Evolutionary conservation across 1,140 invertebrate genomes (phyloP).

Genomic region (Halesus radiatus): DNA sequence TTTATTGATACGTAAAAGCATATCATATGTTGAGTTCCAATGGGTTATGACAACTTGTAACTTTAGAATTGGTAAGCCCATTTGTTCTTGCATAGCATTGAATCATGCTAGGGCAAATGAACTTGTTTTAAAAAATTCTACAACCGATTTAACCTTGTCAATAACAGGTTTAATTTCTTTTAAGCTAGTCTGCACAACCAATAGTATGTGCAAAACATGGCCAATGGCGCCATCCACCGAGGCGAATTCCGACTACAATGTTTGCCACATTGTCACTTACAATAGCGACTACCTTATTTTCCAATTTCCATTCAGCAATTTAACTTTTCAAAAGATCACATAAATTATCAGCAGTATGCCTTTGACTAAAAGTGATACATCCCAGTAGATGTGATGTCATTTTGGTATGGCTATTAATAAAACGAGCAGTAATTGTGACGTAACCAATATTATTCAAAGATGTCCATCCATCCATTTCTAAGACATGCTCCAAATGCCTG

Average conservation of each 20-base stretch:
- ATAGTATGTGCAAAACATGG: neutral
- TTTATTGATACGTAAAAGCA: constrained; percentile 51
- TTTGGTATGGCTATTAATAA: neutral
- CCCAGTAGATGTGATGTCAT: neutral
- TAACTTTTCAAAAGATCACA: neutral
- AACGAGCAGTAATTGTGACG: too few relatives aligned
- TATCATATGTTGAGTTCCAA: too few relatives aligned
- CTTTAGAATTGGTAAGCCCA: constrained; percentile 42
- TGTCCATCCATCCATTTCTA: too few relatives aligned
- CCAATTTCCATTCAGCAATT: neutral
- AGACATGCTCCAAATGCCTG: too few relatives aligned
- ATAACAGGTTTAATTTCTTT: too few relatives aligned
- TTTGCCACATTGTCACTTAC: neutral
- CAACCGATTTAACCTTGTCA: too few relatives aligned
- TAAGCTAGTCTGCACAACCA: too few relatives aligned
- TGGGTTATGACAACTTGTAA: constrained; percentile 53
- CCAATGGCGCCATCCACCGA: neutral
- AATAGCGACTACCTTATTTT: neutral
- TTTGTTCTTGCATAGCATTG: neutral
- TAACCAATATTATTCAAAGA: too few relatives aligned
- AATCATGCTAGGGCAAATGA: neutral
- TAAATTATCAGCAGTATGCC: neutral
- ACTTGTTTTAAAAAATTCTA: neutral
- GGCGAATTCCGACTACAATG: neutral
- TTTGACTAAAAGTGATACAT: neutral